Evolutionary conservation across 2,113 vertebrate species (phyloP).

Genomic region (Platycercus adscitus): DNA sequence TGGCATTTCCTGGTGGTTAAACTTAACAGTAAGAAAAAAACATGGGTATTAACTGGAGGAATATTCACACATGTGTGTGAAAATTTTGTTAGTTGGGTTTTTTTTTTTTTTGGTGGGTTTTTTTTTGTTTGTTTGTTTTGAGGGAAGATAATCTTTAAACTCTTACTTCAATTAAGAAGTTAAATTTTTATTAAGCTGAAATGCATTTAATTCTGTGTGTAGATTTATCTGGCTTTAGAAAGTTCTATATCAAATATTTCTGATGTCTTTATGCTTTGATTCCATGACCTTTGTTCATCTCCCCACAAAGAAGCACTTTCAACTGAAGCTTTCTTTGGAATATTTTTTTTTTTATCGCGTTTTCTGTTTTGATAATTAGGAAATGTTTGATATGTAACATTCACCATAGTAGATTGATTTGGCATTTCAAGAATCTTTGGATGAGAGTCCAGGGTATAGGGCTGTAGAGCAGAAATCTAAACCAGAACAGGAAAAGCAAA

Average conservation of each 20-base stretch:
- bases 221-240: neutral
- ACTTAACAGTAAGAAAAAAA: neutral
- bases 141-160: neutral
- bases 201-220: neutral
- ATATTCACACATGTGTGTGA: neutral
- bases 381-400: neutral
- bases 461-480: neutral
- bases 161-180: neutral
- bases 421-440: neutral
- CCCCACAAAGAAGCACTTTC: neutral
- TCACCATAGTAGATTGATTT: neutral
- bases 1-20: neutral
- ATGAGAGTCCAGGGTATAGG: neutral
- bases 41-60: neutral
- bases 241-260: neutral
- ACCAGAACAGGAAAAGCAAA: neutral
- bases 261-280: neutral
- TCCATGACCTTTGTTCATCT: neutral
- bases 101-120: neutral
- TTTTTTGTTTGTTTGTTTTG: neutral
- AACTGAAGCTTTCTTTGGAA: neutral
- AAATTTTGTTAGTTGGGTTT: neutral
- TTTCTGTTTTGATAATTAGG: neutral
- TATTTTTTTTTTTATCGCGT: neutral
- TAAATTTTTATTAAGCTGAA: neutral